Evolutionary conservation across 2,797 vertebrate genomes (phyloP).

Genomic region (Periparus ater): DNA sequence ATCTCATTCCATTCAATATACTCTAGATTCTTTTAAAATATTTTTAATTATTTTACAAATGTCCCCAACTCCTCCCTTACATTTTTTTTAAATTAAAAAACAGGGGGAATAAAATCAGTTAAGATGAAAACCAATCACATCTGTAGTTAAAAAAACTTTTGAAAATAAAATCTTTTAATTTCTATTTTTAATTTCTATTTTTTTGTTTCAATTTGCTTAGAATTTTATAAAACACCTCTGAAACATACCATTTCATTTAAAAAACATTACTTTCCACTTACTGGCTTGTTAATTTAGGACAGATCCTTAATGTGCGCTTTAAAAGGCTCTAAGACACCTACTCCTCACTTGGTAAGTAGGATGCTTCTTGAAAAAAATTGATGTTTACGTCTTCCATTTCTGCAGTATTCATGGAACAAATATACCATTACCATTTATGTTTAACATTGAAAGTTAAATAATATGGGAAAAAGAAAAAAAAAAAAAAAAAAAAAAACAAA

Average conservation of each 20-base stretch:
- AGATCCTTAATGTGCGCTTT: background rate
- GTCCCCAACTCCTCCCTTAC: background rate
- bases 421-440: background rate
- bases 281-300: background rate
- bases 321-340: background rate
- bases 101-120: background rate
- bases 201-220: background rate
- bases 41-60: background rate
- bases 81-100: background rate
- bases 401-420: background rate
- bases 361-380: background rate
- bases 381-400: background rate
- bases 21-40: background rate
- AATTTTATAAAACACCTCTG: background rate
- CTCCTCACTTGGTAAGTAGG: background rate
- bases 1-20: background rate
- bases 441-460: background rate
- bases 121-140: background rate
- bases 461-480: rapidly evolving
- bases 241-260: background rate
- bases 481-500: too few relatives aligned
- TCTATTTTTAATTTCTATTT: background rate
- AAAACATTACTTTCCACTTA: background rate
- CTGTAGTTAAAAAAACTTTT: background rate
- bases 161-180: background rate